A percentile compares a stretch with the other conserved stretches of the same genome.
Evolutionary conservation across 2,113 vertebrate genomes (phyloP).

Genomic region (Puntigrus tetrazona): DNA sequence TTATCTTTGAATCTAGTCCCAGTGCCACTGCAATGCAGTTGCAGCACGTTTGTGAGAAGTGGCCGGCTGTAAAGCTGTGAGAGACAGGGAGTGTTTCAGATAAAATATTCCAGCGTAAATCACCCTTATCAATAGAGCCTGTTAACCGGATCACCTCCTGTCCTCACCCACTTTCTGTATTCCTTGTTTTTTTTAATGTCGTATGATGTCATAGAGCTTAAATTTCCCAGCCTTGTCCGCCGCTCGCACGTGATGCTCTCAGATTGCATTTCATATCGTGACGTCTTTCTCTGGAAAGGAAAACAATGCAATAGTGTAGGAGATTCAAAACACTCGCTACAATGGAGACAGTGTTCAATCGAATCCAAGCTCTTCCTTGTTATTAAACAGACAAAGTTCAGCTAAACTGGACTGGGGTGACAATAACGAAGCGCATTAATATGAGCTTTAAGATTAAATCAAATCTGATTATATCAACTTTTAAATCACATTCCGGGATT

Average conservation of each 20-base stretch:
- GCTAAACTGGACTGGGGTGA: neutral
- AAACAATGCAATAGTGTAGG: slow-evolving; percentile 24
- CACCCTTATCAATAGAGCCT: slow-evolving; percentile 50
- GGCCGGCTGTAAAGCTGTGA: neutral
- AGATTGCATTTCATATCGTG: slow-evolving; percentile 9
- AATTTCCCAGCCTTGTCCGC: neutral
- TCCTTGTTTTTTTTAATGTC: neutral
- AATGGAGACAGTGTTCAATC: slow-evolving; percentile 28
- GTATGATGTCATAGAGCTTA: slow-evolving; percentile 12
- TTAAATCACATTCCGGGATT: neutral
- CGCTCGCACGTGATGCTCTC: neutral
- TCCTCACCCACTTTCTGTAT: neutral
- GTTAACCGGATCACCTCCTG: slow-evolving; percentile 64
- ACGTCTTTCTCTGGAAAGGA: neutral
- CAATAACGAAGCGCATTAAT: neutral
- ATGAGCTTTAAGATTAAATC: neutral
- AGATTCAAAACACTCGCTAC: slow-evolving; percentile 9
- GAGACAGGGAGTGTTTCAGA: slow-evolving; percentile 17
- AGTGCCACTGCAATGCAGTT: slow-evolving; percentile 29
- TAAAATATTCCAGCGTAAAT: slow-evolving; percentile 50
- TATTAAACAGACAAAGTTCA: neutral
- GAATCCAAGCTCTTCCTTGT: neutral
- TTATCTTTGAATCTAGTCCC: slow-evolving; percentile 24
- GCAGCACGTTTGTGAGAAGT: neutral
- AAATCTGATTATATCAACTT: neutral